Conservation (phyloP, 30 jellyfish, hydroid and myxozoan genomes). For the Rhopilema esculentum region DNA sequence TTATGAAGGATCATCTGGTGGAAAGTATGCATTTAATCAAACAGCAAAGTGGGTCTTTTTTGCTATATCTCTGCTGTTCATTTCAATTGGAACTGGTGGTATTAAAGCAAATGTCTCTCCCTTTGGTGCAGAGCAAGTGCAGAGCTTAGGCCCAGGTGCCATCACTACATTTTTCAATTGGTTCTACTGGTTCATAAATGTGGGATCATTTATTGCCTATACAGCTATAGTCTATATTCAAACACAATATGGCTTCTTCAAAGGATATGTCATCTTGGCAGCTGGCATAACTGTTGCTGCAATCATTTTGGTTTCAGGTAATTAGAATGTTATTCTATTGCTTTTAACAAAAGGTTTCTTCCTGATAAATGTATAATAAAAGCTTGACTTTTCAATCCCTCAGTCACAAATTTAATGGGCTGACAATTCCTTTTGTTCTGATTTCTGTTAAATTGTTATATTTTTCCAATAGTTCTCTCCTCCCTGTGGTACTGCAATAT, state of each 20-base stretch:
- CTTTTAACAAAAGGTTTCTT: too few relatives aligned
- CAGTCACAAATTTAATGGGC: too few relatives aligned
- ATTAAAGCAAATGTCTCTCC: constrained; percentile 91
- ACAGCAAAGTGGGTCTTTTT: constrained; percentile 39
- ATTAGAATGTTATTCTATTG: too few relatives aligned
- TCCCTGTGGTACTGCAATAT: too few relatives aligned
- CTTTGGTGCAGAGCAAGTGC: constrained; percentile 92
- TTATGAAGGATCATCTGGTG: constrained; percentile 9
- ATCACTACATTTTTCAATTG: constrained; percentile 81
- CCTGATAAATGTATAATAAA: too few relatives aligned
- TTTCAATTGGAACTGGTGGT: constrained; percentile 94
- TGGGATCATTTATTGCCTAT: constrained; percentile 86
- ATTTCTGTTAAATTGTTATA: too few relatives aligned
- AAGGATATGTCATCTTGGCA: constrained; percentile 74
- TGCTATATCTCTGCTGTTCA: constrained; percentile 74
- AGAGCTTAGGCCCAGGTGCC: constrained; percentile 76
- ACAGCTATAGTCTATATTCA: constrained; percentile 84
- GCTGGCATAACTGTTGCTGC: constrained; percentile 71
- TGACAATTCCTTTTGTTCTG: too few relatives aligned
- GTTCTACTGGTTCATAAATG: constrained; percentile 93
- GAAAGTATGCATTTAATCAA: constrained; percentile 3
- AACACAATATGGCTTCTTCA: constrained; percentile 63
- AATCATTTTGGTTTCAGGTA: constrained; percentile 42
- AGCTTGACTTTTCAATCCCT: too few relatives aligned
- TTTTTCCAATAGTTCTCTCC: too few relatives aligned